A percentile compares a stretch with the other conserved stretches of the same genome.
These are phyloP conservation scores for Zosterops borbonicus DNA, from an alignment of 2,113 vertebrate genomes.

Conservation along the genomic window DNA sequence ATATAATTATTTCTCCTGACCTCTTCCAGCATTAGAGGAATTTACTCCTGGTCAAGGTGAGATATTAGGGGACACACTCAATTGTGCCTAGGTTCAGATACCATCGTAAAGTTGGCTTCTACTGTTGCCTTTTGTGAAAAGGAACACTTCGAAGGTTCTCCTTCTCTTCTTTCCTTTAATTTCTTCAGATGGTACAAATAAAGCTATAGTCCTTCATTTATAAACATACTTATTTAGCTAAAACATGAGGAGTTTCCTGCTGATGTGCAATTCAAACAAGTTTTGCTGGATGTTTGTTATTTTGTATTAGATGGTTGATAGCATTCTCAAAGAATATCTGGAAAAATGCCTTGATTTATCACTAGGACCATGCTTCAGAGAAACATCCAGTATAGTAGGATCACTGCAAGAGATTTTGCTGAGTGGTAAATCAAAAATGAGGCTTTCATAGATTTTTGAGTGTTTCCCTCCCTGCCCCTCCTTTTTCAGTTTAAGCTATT, in stretches of 20 bases:
- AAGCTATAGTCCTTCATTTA: neutral
- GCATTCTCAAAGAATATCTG: constrained; percentile 20
- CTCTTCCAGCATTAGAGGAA: neutral
- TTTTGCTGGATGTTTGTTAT: neutral
- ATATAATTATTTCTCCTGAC: neutral
- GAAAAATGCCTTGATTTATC: neutral
- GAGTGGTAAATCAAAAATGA: neutral
- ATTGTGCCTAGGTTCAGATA: neutral
- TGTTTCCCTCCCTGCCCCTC: neutral
- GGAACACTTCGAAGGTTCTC: neutral
- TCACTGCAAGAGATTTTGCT: neutral
- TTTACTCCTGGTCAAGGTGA: neutral
- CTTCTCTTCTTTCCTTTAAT: neutral
- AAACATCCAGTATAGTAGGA: neutral
- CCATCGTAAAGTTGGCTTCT: neutral
- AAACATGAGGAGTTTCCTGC: neutral
- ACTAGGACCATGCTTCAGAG: neutral
- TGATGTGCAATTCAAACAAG: neutral
- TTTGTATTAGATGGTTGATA: neutral
- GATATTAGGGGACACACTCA: neutral
- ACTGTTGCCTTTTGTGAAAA: neutral
- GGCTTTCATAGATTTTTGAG: neutral
- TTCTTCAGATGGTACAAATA: neutral
- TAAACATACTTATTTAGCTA: neutral
- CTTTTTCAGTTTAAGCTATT: neutral